A percentile compares a stretch with the other conserved stretches of the same genome.
phyloP scores from a whole-genome alignment of 2,797 vertebrate genomes.

The Cyclura pinguis region DNA sequence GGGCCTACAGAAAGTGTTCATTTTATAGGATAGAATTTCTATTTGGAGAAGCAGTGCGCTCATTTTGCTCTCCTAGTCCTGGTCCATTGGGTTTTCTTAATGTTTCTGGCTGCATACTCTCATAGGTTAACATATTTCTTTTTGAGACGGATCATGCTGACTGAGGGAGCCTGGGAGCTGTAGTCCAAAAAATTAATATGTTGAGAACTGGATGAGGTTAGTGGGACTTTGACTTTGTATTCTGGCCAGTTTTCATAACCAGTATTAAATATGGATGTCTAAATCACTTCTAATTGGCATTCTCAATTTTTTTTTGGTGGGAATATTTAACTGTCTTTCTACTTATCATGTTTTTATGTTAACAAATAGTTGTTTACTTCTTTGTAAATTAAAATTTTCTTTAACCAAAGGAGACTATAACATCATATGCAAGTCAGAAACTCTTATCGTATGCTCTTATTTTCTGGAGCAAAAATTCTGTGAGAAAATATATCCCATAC shows the following conservation, averaged over 20 bases:
- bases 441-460: conserved; percentile 1
- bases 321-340: not conserved
- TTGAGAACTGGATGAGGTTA: not conserved
- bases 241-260: not conserved
- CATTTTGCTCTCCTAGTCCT: not conserved
- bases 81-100: not conserved
- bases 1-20: too few relatives aligned
- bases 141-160: too few relatives aligned
- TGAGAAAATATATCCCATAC: not conserved
- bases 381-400: not conserved
- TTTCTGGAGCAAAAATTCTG: not conserved
- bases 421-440: not conserved
- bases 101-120: too few relatives aligned
- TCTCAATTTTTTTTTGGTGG: too few relatives aligned
- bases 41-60: too few relatives aligned
- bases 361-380: not conserved
- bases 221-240: not conserved
- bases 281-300: not conserved
- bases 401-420: not conserved
- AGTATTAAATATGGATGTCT: not conserved
- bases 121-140: too few relatives aligned
- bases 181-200: too few relatives aligned
- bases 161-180: too few relatives aligned
- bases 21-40: too few relatives aligned
- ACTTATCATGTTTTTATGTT: not conserved